These are phyloP conservation scores for Lacerta viridis DNA, from an alignment of 2,797 vertebrate species.

Conservation along the genomic window DNA sequence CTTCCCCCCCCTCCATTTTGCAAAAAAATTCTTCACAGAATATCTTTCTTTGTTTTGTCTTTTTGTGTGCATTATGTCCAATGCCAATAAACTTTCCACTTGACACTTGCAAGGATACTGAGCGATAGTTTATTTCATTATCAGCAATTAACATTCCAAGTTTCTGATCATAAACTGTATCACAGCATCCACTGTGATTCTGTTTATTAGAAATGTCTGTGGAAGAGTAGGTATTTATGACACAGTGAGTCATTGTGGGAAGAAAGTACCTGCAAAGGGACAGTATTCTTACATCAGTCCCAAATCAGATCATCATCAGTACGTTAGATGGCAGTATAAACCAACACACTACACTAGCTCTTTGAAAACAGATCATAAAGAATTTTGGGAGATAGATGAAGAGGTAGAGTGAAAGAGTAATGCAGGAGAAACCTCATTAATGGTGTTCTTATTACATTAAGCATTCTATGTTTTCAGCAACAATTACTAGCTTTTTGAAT, in stretches of 20 bases:
- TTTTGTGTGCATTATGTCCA: neutral
- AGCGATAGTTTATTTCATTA: neutral
- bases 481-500: conserved; percentile 32
- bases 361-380: conserved; percentile 35
- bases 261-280: neutral
- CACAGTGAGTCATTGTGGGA: neutral
- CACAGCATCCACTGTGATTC: neutral
- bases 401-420: conserved; percentile 15
- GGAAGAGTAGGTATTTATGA: neutral
- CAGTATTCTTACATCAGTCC: neutral
- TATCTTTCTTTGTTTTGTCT: neutral
- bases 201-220: neutral
- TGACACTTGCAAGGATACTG: neutral
- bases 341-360: conserved; percentile 38
- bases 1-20: too few relatives aligned
- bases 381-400: conserved; percentile 24
- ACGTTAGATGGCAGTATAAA: conserved; percentile 79
- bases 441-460: conserved; percentile 34
- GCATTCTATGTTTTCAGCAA: neutral
- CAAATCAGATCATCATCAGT: conserved; percentile 1
- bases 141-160: neutral
- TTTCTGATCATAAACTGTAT: neutral
- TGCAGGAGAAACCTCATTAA: conserved; percentile 48
- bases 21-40: neutral
- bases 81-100: neutral